Base-by-base conservation (phyloP, 2,113 vertebrate genomes). In the Cebus imitator region DNA sequence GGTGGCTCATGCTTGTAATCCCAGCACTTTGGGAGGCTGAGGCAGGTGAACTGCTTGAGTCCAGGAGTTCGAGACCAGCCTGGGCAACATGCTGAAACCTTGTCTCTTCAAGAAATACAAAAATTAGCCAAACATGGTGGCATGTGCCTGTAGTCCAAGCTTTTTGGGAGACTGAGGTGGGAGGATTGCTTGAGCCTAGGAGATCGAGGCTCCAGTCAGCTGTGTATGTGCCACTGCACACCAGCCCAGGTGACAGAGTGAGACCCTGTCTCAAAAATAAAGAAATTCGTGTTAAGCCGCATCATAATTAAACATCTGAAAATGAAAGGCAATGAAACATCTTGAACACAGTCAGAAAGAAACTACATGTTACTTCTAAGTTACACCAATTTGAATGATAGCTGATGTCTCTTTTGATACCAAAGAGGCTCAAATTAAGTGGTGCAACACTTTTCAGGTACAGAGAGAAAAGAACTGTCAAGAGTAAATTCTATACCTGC, bases 401-500 rank as follows among this genome's bases (percentile, higher is more conserved):
- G 72, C 58, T 83, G 78, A 76, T 66, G 32, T 78, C 45, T 88
- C 78, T 82, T 52, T 86, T 50, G 37, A 96, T 91, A 57, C 40
- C 6, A 17, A 37, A 35, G 58, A 43, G 72, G 11, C 48, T 93
- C 57, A 25, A 55, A 18, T 88, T 45, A 94, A 50, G 40, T 48
- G 35, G 14, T 4, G 55, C 0, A 68, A 68, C 21, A 88, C 40
- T 55, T 91, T 95, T 92, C 32, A 91, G 83, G 37, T 48, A 64
- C 9, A 55, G 7, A 90, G 76, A 87, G 50, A 76, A 90, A 95
- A 81, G 55, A 88, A 25, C 78, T 45, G 25, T 55, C 37, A 68
- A 43, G 32, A 20, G 68, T 43, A 72, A 30, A 80, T 72, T 86
- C 30, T 52, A 1, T 81, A 57, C 75, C 35, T 83, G 35, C 43